Base-by-base conservation (phyloP, 2,113 vertebrate species). In the Tetrax tetrax region DNA sequence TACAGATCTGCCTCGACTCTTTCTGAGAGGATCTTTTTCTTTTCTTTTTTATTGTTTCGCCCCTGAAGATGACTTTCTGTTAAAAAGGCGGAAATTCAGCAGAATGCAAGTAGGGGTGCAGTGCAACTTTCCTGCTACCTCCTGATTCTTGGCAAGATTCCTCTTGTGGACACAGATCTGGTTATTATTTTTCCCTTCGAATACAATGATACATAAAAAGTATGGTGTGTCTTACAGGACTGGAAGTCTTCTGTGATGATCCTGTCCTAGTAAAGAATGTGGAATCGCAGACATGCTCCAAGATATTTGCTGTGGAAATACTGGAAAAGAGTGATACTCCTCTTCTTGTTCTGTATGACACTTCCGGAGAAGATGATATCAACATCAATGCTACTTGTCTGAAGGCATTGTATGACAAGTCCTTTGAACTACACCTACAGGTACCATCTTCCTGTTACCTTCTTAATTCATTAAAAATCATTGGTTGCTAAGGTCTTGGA, bases 271-370 rank as follows among this genome's bases (percentile, higher is more conserved):
- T 99, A 83, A 98, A 99, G 57, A 93, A 95, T 35, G 97, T 99
- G 85, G 98, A 99, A 60, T 97, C 97, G 5, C 88, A 98, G 95
- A 98, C 98, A 27, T 98, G 98, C 41, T 98, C 97, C 41, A 99
- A 98, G 92, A 99, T 99, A 85, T 97, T 99, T 68, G 98, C 99
- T 59, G 99, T 99, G 94, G 99, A 99, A 97, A 98, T 98, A 61
- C 84, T 99, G 50, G 98, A 99, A 80, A 98, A 97, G 65, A 97
- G 96, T 37, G 98, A 99, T 35, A 66, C 87, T 51, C 99, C 99
- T 29, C 90, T 98, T 68, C 98, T 98, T 65, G 98, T 99, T 88
- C 97, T 99, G 22, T 99, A 99, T 21, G 99, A 99, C 82, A 99
- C 99, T 16, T 99, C 99, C 1, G 98, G 98, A 86, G 99, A 99